Evolutionary conservation across 2,797 vertebrate genomes (phyloP), one percentile per base, ranked within the genome.

Genomic region (Loriculus beryllinus): DNA sequence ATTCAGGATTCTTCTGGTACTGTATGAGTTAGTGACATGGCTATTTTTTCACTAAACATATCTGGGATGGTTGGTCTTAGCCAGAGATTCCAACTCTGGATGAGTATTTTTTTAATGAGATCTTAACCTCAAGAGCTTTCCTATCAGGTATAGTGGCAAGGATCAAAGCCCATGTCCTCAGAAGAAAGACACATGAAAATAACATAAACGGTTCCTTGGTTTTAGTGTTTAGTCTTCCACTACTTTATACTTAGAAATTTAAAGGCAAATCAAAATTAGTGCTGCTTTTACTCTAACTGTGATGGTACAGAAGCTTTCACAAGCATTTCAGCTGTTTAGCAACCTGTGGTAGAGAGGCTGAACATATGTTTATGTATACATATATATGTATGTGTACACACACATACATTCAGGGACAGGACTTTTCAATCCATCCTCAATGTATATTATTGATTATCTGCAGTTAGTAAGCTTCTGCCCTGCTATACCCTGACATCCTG

Each of bases 161-260:
- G 51, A 22, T 47, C 14, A 78, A 83, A 83, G 59, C 26, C 35
- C 33, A 2, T 28, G 5, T 23, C 18, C n/a, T 76, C 47, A 62
- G 56, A 88, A 65, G 18, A 52, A 23, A 65, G 19, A 14, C 5
- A 3, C 9, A 6, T 21, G 9, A 35, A 31, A 92, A 60, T 35
- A 56, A 22, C 20, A 51, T 14, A 74, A 78, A 49, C 12, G 3
- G 14, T 48, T 78, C 57, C 37, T 68, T 62, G 4, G 3, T 67
- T 92, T 60, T 45, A 51, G 23, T 29, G 26, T 82, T 88, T 90
- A 47, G 14, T 42, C 7, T 47, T 81, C 11, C 20, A 10, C 8
- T 82, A 40, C 7, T 49, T 83, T 75, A 17, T 37, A 35, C 13
- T 48, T 31, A 0, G 0, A 10, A 3, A 5, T n/a, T 21, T 28